Conservation (phyloP, 1,140 invertebrate genomes). For the Pissodes strobi region DNA sequence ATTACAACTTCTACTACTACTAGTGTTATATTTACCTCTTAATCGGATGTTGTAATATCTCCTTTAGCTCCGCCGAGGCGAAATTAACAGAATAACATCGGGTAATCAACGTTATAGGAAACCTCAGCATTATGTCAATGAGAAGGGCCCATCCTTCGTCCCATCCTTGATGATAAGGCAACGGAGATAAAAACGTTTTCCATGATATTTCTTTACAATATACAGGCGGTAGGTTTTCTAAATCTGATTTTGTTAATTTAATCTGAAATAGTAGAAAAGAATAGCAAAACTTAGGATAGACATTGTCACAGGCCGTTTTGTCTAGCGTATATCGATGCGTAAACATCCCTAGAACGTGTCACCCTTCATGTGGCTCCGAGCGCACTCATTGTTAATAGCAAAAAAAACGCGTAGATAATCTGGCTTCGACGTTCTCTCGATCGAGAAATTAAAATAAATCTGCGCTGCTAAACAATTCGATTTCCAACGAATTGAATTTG, state of each 20-base stretch:
- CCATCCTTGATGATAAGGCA: conserved; percentile 67
- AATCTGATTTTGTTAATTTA: conserved; percentile 28
- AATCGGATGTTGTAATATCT: conserved; percentile 70
- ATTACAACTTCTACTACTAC: conserved; percentile 58
- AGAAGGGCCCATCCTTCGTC: conserved; percentile 75
- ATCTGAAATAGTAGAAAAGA: conserved; percentile 31
- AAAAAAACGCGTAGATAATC: no score
- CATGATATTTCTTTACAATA: conserved; percentile 64
- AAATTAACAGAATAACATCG: conserved; percentile 68
- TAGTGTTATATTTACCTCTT: conserved; percentile 65
- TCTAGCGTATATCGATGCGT: no score
- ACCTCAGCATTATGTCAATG: conserved; percentile 70
- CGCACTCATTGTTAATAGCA: neutral
- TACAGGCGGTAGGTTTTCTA: conserved; percentile 57
- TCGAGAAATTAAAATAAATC: no score
- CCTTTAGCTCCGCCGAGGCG: conserved; percentile 62
- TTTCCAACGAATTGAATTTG: no score
- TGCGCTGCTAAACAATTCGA: no score
- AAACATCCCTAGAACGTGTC: no score
- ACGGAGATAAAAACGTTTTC: conserved; percentile 76
- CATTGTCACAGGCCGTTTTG: no score
- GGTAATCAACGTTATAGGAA: conserved; percentile 75
- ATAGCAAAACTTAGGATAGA: no score
- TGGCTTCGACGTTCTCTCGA: no score
- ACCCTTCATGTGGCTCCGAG: no score